phyloP scores from a whole-genome alignment of 2,888 invertebrate species.

The Epinotia demarniana region DNA sequence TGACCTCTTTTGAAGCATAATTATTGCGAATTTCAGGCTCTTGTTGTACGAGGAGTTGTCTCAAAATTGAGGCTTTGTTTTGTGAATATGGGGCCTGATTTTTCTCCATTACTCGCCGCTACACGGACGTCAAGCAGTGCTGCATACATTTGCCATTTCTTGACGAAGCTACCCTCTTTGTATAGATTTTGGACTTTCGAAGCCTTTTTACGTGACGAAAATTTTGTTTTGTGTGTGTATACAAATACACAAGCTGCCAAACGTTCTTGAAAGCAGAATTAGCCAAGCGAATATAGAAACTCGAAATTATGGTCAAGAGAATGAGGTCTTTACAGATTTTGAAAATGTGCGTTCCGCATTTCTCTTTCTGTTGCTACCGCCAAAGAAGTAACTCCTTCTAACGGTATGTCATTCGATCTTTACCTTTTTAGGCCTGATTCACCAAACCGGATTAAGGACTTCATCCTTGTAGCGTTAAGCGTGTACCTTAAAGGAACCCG shows the following conservation, averaged over 20 bases:
- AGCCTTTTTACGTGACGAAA: neutral
- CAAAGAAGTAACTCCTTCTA: neutral
- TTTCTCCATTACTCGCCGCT: conserved; percentile 9
- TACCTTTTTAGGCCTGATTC: too few relatives aligned
- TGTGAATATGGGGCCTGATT: neutral
- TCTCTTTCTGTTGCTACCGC: neutral
- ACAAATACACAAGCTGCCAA: too few relatives aligned
- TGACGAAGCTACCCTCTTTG: neutral
- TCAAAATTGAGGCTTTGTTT: neutral
- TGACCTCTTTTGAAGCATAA: neutral
- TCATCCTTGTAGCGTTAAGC: too few relatives aligned
- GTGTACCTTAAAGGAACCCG: too few relatives aligned
- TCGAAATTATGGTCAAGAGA: too few relatives aligned
- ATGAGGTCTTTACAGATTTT: too few relatives aligned
- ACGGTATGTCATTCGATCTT: too few relatives aligned
- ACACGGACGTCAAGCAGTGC: conserved; percentile 10
- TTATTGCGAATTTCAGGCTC: neutral
- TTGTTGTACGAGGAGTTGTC: neutral
- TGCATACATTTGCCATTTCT: conserved; percentile 23
- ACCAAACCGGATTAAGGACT: too few relatives aligned
- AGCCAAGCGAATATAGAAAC: too few relatives aligned
- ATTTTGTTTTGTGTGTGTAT: too few relatives aligned
- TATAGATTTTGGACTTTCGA: neutral
- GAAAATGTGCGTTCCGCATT: neutral
- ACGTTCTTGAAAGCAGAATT: too few relatives aligned